Conservation (phyloP, 2,888 invertebrate species). For the Drosophila helvetica region DNA sequence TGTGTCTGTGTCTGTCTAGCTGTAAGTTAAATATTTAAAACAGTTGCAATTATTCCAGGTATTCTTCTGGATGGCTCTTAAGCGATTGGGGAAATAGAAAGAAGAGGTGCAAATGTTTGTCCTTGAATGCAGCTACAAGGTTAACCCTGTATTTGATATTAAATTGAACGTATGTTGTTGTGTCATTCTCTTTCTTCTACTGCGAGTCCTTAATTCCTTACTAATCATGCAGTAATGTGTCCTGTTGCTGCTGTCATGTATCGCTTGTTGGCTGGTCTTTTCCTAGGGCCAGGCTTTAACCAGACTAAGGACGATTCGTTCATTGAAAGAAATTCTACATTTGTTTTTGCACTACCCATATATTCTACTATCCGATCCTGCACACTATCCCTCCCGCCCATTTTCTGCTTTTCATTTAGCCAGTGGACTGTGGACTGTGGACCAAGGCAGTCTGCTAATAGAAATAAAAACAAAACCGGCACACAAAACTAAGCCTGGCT, state of each 20-base stretch:
- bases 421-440: slow-evolving; percentile 61
- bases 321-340: slow-evolving; percentile 58
- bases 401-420: slow-evolving; percentile 69
- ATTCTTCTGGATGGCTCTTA: background rate
- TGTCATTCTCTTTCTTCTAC: too few species aligned
- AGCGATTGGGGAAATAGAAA: background rate
- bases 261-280: slow-evolving; percentile 6
- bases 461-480: slow-evolving; percentile 74
- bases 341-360: slow-evolving; percentile 14
- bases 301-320: slow-evolving; percentile 47
- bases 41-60: slow-evolving; percentile 24
- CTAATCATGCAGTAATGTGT: slow-evolving; percentile 3
- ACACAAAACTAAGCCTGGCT: slow-evolving; percentile 75
- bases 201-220: background rate
- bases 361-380: too few species aligned
- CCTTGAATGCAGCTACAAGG: background rate
- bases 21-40: slow-evolving; percentile 66
- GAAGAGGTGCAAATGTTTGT: background rate
- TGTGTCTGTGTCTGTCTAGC: slow-evolving; percentile 20
- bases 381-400: slow-evolving; percentile 12
- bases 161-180: too few species aligned
- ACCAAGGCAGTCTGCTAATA: slow-evolving; percentile 70
- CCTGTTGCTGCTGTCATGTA: slow-evolving; percentile 10
- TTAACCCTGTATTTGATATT: too few species aligned
- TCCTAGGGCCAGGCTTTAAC: slow-evolving; percentile 48